These are phyloP conservation scores for Poliocrania exsul DNA, from an alignment of 2,797 vertebrate species.

Conservation along the genomic window DNA sequence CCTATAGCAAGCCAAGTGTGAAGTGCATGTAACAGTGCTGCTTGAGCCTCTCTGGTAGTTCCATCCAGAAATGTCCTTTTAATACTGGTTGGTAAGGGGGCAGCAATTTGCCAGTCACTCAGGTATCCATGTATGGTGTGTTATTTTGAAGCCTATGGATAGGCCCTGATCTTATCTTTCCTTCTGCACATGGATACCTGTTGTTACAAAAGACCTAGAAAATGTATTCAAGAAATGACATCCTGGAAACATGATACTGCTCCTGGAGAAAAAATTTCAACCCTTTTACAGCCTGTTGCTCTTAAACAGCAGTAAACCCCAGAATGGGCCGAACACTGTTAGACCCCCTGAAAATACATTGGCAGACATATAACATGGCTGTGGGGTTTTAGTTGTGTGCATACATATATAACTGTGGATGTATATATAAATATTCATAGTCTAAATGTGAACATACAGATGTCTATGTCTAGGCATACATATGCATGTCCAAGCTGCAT, in stretches of 20 bases:
- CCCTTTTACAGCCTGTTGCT: not conserved
- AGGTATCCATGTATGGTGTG: not conserved
- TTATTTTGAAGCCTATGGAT: not conserved
- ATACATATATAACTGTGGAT: not conserved
- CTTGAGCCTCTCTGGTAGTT: not conserved
- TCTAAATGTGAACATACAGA: not conserved
- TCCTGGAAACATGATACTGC: not conserved
- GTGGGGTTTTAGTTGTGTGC: not conserved
- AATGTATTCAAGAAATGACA: not conserved
- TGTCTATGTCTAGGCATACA: rapidly evolving
- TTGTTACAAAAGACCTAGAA: not conserved
- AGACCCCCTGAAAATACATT: not conserved
- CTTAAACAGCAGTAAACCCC: not conserved
- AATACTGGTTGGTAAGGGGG: not conserved
- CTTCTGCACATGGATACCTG: not conserved
- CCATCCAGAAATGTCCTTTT: not conserved
- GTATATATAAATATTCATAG: not conserved
- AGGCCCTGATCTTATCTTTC: not conserved
- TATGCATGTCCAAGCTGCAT: not conserved
- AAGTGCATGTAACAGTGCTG: not conserved
- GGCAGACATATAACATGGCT: not conserved
- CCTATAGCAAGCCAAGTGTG: not conserved
- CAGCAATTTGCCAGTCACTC: not conserved
- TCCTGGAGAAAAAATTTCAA: not conserved
- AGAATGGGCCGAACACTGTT: too few relatives aligned